Percentiles rank a stretch among this genome's conserved stretches.
phyloP scores from a whole-genome alignment of 1,140 invertebrate species.

The Theocolax elegans region DNA sequence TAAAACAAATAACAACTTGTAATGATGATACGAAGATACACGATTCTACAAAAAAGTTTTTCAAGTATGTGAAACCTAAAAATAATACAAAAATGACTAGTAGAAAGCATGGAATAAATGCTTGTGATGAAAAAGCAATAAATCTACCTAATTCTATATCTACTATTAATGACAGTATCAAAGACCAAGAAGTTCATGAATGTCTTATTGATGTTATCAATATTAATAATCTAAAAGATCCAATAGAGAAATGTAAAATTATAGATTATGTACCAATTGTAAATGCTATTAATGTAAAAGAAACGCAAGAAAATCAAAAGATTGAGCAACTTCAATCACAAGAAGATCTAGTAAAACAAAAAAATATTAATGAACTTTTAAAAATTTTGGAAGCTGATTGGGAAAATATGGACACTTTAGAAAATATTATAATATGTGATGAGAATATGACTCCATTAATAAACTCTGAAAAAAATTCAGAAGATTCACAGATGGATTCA shows the following conservation, averaged over 20 bases:
- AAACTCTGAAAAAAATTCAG: constrained; percentile 56
- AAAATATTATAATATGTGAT: constrained; percentile 21
- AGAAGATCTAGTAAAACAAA: constrained; percentile 35
- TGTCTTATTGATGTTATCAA: constrained; percentile 42
- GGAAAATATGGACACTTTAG: constrained; percentile 22
- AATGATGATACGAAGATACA: background rate
- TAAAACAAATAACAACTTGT: background rate
- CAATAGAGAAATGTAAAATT: too few species aligned
- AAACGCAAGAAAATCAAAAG: too few species aligned
- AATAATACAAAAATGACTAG: too few species aligned
- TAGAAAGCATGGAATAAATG: too few species aligned
- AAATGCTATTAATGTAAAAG: too few species aligned
- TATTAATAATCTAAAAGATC: too few species aligned
- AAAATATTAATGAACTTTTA: background rate
- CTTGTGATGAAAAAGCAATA: too few species aligned
- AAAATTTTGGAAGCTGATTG: constrained; percentile 2
- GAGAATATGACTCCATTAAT: constrained; percentile 66
- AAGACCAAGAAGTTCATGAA: too few species aligned
- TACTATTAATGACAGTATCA: too few species aligned
- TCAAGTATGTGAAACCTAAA: constrained; percentile 53
- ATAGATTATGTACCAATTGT: too few species aligned
- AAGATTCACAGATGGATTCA: background rate
- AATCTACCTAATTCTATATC: too few species aligned
- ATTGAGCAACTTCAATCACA: too few species aligned
- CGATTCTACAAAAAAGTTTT: constrained; percentile 56